These are phyloP conservation scores for Pammene aurita DNA, from an alignment of 2,888 invertebrate genomes.

Conservation along the genomic window DNA sequence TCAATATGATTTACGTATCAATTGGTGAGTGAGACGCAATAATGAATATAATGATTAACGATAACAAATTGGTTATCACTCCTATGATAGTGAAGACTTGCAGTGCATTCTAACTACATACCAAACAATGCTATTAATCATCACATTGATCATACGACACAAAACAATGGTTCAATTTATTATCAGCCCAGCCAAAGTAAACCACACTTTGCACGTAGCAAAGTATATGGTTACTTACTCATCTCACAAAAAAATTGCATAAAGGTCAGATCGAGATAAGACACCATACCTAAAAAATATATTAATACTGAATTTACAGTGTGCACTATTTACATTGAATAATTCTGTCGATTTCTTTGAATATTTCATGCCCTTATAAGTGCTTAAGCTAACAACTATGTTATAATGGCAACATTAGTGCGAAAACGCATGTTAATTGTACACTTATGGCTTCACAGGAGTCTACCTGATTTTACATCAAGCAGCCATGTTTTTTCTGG, in stretches of 20 bases:
- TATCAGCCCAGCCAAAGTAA: conserved; percentile 47
- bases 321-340: conserved; percentile 63
- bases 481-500: conserved; percentile 31
- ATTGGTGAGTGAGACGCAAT: conserved; percentile 8
- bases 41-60: background rate
- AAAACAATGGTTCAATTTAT: conserved; percentile 5
- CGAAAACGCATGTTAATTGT: conserved; percentile 65
- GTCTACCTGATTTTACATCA: conserved; percentile 39
- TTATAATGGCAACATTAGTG: conserved; percentile 73
- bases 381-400: conserved; percentile 54
- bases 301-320: conserved; percentile 39
- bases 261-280: conserved; percentile 26
- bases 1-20: conserved; percentile 17
- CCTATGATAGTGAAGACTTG: conserved; percentile 8
- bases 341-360: conserved; percentile 51
- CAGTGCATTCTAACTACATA: background rate
- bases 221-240: conserved; percentile 60
- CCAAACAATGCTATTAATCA: conserved; percentile 1
- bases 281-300: conserved; percentile 39
- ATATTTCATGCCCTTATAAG: conserved; percentile 45
- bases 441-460: conserved; percentile 62
- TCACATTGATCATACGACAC: conserved; percentile 3
- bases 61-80: conserved; percentile 18
- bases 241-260: conserved; percentile 8
- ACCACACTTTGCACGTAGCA: conserved; percentile 58